A percentile compares a stretch with the other conserved stretches of the same genome.
phyloP scores from a whole-genome alignment of 2,888 invertebrate genomes.

The Dusona sp. region DNA sequence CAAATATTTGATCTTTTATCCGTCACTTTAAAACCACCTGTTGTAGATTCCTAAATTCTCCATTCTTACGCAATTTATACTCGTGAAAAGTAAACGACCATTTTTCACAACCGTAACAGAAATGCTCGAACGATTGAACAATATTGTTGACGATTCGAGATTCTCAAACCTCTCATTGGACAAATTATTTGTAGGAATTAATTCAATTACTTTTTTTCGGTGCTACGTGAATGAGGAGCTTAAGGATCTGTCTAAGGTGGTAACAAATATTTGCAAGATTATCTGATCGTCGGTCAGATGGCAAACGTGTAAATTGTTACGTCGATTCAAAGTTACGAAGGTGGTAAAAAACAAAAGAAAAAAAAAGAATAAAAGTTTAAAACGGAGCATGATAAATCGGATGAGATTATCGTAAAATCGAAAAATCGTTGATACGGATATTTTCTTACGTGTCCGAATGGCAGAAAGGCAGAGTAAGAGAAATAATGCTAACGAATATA shows the following conservation, averaged over 20 bases:
- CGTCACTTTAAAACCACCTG: constrained; percentile 43
- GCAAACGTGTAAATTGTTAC: constrained; percentile 52
- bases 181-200: constrained; percentile 26
- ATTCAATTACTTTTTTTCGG: constrained; percentile 49
- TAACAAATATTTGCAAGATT: constrained; percentile 26
- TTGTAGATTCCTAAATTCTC: constrained; percentile 59
- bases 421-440: constrained; percentile 33
- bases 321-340: constrained; percentile 48
- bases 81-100: constrained; percentile 3
- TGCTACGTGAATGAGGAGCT: constrained; percentile 65
- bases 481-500: constrained; percentile 28
- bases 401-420: constrained; percentile 41
- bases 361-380: constrained; percentile 4
- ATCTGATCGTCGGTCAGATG: not conserved
- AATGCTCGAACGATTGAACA: not conserved
- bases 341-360: constrained; percentile 8
- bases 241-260: constrained; percentile 55
- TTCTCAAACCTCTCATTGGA: constrained; percentile 26
- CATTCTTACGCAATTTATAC: constrained; percentile 49
- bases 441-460: constrained; percentile 38
- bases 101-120: constrained; percentile 9
- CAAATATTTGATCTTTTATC: constrained; percentile 55
- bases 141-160: constrained; percentile 39
- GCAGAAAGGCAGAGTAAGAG: constrained; percentile 9
- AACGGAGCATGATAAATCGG: constrained; percentile 23